phyloP scores from a whole-genome alignment of 2,113 vertebrate species.

The Centropus unirufus region DNA sequence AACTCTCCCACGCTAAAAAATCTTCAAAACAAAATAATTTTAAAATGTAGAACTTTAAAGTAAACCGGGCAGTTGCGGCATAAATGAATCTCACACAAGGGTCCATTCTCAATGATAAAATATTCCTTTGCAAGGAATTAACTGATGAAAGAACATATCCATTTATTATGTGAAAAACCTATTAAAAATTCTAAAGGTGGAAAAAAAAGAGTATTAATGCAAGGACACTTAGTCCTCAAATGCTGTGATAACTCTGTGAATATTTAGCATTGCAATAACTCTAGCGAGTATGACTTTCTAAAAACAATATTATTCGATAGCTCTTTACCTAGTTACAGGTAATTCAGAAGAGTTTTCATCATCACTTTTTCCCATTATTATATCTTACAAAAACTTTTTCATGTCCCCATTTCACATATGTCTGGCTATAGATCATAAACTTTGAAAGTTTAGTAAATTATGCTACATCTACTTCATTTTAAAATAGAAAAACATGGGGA shows the following conservation, averaged over 20 bases:
- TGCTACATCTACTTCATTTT: background rate
- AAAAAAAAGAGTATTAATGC: background rate
- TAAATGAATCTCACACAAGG: background rate
- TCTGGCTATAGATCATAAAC: background rate
- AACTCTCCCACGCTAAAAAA: background rate
- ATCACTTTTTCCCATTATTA: background rate
- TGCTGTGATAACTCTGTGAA: background rate
- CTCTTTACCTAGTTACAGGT: background rate
- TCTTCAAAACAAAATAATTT: background rate
- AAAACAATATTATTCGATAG: background rate
- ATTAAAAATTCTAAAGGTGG: background rate
- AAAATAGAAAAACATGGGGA: background rate
- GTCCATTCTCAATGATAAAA: background rate
- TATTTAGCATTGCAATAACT: background rate
- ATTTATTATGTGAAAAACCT: background rate
- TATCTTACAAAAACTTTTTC: background rate
- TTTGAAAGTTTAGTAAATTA: background rate
- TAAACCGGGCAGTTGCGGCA: background rate
- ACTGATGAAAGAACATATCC: background rate
- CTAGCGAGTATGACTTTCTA: background rate
- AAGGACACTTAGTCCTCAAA: background rate
- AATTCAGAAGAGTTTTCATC: background rate
- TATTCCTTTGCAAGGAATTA: constrained; percentile 16
- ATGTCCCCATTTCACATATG: background rate
- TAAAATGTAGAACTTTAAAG: background rate